Conservation (phyloP, 2,113 vertebrate genomes). For the Seriola aureovittata region DNA sequence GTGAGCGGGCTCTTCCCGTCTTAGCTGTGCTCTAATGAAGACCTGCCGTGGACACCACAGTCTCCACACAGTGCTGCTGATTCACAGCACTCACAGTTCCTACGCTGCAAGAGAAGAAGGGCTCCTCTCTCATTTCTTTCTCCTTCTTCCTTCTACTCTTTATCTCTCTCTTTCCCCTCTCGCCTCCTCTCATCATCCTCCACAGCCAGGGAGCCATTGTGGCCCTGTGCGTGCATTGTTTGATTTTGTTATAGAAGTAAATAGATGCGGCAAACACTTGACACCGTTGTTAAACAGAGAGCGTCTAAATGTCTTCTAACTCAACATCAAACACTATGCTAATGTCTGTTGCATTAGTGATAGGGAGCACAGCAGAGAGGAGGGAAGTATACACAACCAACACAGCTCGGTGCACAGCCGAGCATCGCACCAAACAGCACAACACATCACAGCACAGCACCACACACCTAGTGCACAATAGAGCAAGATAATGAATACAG, state of each 20-base stretch:
- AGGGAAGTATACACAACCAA: slow-evolving; percentile 58
- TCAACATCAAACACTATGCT: slow-evolving; percentile 86
- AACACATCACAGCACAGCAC: slow-evolving; percentile 51
- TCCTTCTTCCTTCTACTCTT: slow-evolving; percentile 84
- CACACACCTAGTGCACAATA: slow-evolving; percentile 46
- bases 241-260: slow-evolving; percentile 84
- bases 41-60: slow-evolving; percentile 39
- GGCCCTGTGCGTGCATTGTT: slow-evolving; percentile 77
- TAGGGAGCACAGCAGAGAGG: slow-evolving; percentile 65
- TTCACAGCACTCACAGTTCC: slow-evolving; percentile 37
- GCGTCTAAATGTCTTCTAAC: slow-evolving; percentile 84
- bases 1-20: slow-evolving; percentile 17
- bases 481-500: slow-evolving; percentile 67
- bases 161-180: slow-evolving; percentile 82
- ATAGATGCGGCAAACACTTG: slow-evolving; percentile 83
- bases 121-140: slow-evolving; percentile 56
- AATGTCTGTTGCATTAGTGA: slow-evolving; percentile 84
- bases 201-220: slow-evolving; percentile 55
- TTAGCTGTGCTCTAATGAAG: slow-evolving; percentile 41
- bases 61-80: slow-evolving; percentile 39
- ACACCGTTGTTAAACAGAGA: slow-evolving; percentile 85
- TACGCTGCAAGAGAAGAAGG: slow-evolving; percentile 4
- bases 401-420: slow-evolving; percentile 34
- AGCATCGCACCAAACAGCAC: not conserved
- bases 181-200: slow-evolving; percentile 75